Evolutionary conservation across 2,113 vertebrate species (phyloP), one percentile per base, ranked within the genome.

Genomic region (Triplophysa tibetana): DNA sequence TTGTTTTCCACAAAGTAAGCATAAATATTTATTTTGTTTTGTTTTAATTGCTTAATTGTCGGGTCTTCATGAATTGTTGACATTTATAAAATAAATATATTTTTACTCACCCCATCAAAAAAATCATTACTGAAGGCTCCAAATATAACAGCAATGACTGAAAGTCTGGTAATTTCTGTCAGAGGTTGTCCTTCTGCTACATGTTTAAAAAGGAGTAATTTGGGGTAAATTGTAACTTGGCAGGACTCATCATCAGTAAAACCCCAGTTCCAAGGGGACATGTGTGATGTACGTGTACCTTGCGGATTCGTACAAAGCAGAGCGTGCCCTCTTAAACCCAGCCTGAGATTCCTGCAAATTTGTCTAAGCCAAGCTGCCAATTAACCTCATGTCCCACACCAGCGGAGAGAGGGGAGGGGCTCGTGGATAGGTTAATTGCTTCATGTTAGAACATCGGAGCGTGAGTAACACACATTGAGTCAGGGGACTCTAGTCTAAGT

Each of bases 281-380:
- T 45, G 43, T 79, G 48, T 75, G 83, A 81, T 75, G 76, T 84
- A 61, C 70, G 21, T 66, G 69, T 79, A 76, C 79, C 80, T 82
- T 58, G 38, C 38, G 48, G 75, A 83, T 85, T 81, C 76, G 50
- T 83, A 83, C 72, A 79, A 81, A 83, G 84, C 82, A 66, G 54
- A 86, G 67, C 33, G 45, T 80, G 66, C 66, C 76, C 85, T 78
- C 79, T 80, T 84, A 81, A 76, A 84, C 75, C 75, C 79, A 78
- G 75, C 78, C 83, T 78, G 70, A 81, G 85, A 84, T 77, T 86
- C 72, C 81, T 79, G 80, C 82, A 81, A 83, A 83, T 83, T 29
- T 83, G 85, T 86, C 85, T 83, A 84, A 86, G 78, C 83, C 78
- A 81, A 77, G 54, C 83, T 82, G 82, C 81, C 84, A 85, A 86